Evolutionary conservation across 2,113 vertebrate species (phyloP).

Genomic region (Prochilodus magdalenae): DNA sequence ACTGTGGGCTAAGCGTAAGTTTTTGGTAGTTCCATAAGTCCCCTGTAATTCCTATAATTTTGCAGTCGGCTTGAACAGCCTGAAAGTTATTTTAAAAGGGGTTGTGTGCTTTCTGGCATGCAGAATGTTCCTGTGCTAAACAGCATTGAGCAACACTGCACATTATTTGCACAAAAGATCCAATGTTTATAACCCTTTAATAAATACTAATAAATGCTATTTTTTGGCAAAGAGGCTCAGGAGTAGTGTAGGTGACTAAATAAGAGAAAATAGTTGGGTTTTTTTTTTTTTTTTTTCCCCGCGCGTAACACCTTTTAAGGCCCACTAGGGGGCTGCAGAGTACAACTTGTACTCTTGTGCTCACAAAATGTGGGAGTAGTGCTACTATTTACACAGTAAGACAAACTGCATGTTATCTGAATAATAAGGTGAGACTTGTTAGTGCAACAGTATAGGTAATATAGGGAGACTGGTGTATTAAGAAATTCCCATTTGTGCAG

Average conservation of each 20-base stretch:
- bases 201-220: no score
- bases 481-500: no score
- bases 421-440: no score
- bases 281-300: not conserved
- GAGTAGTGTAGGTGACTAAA: no score
- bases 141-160: not conserved
- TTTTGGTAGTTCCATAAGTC: not conserved
- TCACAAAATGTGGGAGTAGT: not conserved
- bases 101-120: no score
- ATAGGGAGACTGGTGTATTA: no score
- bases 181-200: no score
- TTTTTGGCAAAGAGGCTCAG: no score
- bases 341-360: not conserved
- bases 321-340: slow-evolving; percentile 9
- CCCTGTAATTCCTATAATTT: not conserved
- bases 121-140: no score
- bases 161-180: not conserved
- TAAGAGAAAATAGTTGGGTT: no score
- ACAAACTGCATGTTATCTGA: not conserved
- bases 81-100: not conserved
- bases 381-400: not conserved
- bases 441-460: no score
- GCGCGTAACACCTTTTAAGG: not conserved
- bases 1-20: slow-evolving; percentile 98
- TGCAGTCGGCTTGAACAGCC: not conserved